Conservation (phyloP, 2,797 vertebrate genomes). For the Liparis tanakae region DNA sequence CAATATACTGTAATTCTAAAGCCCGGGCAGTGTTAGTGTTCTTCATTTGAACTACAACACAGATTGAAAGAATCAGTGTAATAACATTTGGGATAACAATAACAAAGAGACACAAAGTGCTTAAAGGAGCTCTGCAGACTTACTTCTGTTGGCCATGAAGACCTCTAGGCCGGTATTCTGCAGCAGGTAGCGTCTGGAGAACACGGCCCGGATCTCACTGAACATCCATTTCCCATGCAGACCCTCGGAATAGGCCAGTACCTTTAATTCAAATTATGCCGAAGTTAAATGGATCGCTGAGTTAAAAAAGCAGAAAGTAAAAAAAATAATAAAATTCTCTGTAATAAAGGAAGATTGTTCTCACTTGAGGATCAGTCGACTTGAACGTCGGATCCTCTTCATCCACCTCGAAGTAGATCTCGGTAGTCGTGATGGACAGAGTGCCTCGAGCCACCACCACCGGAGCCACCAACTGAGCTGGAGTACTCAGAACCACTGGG, state of each 20-base stretch:
- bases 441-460: conserved; percentile 97
- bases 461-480: conserved; percentile 95
- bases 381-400: conserved; percentile 95
- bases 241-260: conserved; percentile 96
- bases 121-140: conserved; percentile 53
- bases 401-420: conserved; percentile 99
- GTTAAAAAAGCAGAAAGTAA: background rate
- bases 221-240: conserved; percentile 99
- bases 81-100: background rate
- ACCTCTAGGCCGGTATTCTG: conserved; percentile 97
- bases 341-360: conserved; percentile 22
- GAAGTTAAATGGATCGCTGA: background rate
- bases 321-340: background rate
- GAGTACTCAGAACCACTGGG: conserved; percentile 96
- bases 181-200: conserved; percentile 94
- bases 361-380: conserved; percentile 93
- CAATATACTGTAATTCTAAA: background rate
- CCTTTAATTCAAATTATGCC: conserved; percentile 37
- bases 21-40: background rate
- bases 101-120: background rate
- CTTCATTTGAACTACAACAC: conserved; percentile 1
- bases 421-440: conserved; percentile 97
- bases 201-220: conserved; percentile 98
- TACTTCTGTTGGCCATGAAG: conserved; percentile 99
- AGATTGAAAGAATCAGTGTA: background rate